A percentile compares a stretch with the other conserved stretches of the same genome.
These are phyloP conservation scores for Blastobasis lacticolella DNA, from an alignment of 2,888 invertebrate species.

Conservation along the genomic window DNA sequence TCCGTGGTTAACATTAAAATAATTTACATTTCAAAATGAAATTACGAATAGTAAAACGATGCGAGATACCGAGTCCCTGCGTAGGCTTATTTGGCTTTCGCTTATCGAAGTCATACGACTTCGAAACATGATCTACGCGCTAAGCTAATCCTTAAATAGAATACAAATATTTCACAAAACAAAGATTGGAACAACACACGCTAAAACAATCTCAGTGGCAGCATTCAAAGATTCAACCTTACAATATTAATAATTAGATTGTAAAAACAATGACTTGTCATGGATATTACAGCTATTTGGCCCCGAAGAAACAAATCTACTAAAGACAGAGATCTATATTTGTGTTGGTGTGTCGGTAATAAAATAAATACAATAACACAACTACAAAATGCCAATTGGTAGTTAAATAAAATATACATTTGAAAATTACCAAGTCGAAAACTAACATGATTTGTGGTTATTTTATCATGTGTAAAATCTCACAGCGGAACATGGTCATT, in stretches of 20 bases:
- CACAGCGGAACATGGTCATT: slow-evolving; percentile 17
- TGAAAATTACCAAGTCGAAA: too few relatives aligned
- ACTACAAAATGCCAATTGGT: too few relatives aligned
- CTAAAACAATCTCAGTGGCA: slow-evolving; percentile 29
- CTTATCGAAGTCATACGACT: slow-evolving; percentile 23
- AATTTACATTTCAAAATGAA: too few relatives aligned
- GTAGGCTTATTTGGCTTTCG: slow-evolving; percentile 41
- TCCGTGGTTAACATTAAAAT: too few relatives aligned
- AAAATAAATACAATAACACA: too few relatives aligned
- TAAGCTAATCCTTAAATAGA: slow-evolving; percentile 15
- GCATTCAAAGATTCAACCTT: slow-evolving; percentile 22
- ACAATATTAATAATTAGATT: slow-evolving; percentile 16
- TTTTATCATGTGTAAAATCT: too few relatives aligned
- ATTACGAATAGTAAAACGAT: background rate
- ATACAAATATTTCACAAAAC: slow-evolving; percentile 18
- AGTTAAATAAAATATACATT: too few relatives aligned
- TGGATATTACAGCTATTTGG: slow-evolving; percentile 68
- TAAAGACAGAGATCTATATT: slow-evolving; percentile 47
- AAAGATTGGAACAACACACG: slow-evolving; percentile 24
- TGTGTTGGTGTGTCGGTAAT: too few relatives aligned
- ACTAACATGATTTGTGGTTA: too few relatives aligned
- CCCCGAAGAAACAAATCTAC: slow-evolving; percentile 60
- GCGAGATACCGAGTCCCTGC: slow-evolving; percentile 14
- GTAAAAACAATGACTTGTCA: slow-evolving; percentile 58
- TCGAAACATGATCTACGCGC: slow-evolving; percentile 1